A percentile compares a stretch with the other conserved stretches of the same genome.
These are phyloP conservation scores for Meleagris gallopavo DNA, from an alignment of 2,113 vertebrate species.

Conservation along the genomic window DNA sequence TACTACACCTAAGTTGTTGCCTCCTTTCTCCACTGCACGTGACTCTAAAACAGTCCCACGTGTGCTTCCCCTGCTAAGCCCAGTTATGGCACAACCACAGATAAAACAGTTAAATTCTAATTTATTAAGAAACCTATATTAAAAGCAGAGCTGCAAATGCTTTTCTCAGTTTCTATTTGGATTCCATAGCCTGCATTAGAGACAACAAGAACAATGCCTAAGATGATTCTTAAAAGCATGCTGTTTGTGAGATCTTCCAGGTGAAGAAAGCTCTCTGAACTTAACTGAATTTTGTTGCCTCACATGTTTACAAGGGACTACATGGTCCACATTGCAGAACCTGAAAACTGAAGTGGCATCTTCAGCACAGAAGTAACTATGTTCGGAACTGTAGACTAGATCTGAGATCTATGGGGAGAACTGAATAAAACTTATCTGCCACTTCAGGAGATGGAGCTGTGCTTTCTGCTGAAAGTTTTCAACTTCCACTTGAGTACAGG, in stretches of 20 bases:
- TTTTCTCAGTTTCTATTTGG: background rate
- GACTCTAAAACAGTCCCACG: background rate
- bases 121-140: background rate
- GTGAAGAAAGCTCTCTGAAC: background rate
- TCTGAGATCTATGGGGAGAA: background rate
- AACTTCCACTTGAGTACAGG: background rate
- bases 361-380: background rate
- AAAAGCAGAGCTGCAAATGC: background rate
- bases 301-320: background rate
- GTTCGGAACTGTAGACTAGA: background rate
- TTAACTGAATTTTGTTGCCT: background rate
- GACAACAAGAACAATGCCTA: background rate
- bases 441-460: background rate
- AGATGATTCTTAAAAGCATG: background rate
- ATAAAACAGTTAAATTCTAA: background rate
- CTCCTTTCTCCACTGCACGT: background rate
- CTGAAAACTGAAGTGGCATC: background rate
- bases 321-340: background rate
- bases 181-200: background rate
- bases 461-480: background rate
- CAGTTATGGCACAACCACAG: rapidly evolving
- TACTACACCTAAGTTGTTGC: background rate
- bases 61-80: background rate
- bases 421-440: background rate
- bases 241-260: background rate